Base-by-base conservation (phyloP, 2,797 vertebrate species). In the Enteromius mattozi region DNA sequence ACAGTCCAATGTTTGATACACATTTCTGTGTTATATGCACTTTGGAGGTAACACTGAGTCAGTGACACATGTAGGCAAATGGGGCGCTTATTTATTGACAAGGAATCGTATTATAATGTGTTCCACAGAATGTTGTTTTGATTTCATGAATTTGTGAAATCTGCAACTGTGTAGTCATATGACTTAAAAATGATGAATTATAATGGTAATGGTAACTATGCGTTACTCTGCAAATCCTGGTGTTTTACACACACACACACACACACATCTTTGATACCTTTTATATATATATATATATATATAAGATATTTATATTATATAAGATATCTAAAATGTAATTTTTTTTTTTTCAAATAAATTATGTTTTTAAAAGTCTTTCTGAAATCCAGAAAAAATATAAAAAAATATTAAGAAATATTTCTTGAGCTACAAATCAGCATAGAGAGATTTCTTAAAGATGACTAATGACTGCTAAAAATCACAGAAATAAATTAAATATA, bases 11-110 rank as follows among this genome's bases (percentile, higher is more conserved):
- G 19, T 78, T 61, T 59, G n/a, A 30, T 42, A 14, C 10, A 54
- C 54, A 45, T 77, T 35, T 83, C 19, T 77, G 33, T 68, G 35
- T 72, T 40, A 77, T 13, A n/a, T 76, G 21, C 17, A 40, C 59
- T 30, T 51, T 51, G 24, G 9, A 78, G 14, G 75, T 61, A 33
- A 79, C 21, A 14, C 24, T 27, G 21, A 40, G 35, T 30, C 61
- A 17, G 27, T 51, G 77, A 63, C 59, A n/a, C 76, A 63, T 42
- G 12, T 42, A 42, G 9, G 42, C 42, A 42, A 42, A 42, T 42
- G 42, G 9, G 42, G 42, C 10, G 42, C 42, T 42, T 42, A 42
- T 42, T 9, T 42, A 12, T 42, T 42, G 40, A 42, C 40, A 42
- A 42, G 40, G 40, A 42, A 42, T 42, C 40, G 8, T 42, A 42